Base-by-base conservation (phyloP, 1,140 invertebrate species). In the Agrypnia vestita region DNA sequence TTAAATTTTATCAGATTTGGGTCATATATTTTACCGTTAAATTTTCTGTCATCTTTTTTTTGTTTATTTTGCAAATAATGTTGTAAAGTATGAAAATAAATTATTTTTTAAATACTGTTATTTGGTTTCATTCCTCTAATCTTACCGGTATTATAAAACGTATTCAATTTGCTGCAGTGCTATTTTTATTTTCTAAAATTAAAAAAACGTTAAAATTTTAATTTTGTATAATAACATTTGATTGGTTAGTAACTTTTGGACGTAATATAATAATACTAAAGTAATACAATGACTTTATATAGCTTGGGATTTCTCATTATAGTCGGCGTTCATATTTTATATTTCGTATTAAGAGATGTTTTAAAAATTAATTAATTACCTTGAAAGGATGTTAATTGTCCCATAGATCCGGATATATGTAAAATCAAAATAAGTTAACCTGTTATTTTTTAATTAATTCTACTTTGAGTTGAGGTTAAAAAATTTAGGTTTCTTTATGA, bases 221-320 rank as follows among this genome's bases (percentile, higher is more conserved):
- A 51, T 51, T 51, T 51, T 51, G n/a, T 51, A 51, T n/a, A n/a
- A 51, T 51, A 35, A 35, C 25, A 35, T 35, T 35, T 35, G 25
- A 35, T 35, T 3, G 25, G 25, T 35, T 35, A 35, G 25, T 35
- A 35, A 35, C 6, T 35, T n/a, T 35, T 35, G 1, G 25, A 35
- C 25, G 6, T 35, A 35, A 35, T 35, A 35, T 35, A 35, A 35
- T 35, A 6, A 35, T 35, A 35, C 6, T 25, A 64, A 19, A 64
- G 61, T 25, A 64, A 64, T 43, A 64, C 61, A 64, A 64, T 64
- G 25, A 25, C 61, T 44, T 35, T 64, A 64, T 64, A 64, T 10
- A 43, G 10, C 6, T 43, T 7, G 15, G 35, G 9, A 35, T 64
- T 35, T 13, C 49, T 51, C 49, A 51, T 51, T 51, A 51, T 12